phyloP scores from a whole-genome alignment of 1,140 invertebrate genomes.

The Brachionus rubens region DNA sequence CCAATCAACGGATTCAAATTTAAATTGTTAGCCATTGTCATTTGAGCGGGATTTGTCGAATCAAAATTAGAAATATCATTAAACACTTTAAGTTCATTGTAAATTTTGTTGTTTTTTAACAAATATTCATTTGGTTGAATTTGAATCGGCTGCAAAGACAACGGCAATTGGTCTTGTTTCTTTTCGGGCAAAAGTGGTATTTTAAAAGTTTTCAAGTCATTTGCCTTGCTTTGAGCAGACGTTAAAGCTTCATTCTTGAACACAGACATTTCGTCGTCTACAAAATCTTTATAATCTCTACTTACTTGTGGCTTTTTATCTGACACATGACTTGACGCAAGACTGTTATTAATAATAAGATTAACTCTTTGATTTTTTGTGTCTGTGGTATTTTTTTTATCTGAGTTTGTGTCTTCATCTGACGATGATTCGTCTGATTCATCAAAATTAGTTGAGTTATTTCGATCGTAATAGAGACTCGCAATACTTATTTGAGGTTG shows the following conservation, averaged over 20 bases:
- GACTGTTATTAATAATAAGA: conserved; percentile 21
- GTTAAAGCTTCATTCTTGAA: conserved; percentile 22
- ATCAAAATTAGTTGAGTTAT: not conserved
- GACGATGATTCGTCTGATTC: not conserved
- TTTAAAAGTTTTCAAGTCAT: not conserved
- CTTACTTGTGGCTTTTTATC: not conserved
- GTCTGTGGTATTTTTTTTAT: not conserved
- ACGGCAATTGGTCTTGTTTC: not conserved
- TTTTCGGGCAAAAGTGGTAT: not conserved
- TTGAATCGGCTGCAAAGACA: not conserved
- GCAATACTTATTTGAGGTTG: conserved; percentile 8
- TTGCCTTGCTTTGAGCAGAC: not conserved
- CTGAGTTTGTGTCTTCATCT: not conserved
- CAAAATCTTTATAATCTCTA: not conserved
- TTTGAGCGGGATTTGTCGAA: not conserved
- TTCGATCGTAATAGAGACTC: not conserved
- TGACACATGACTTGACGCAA: not conserved
- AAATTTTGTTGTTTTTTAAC: conserved; percentile 31
- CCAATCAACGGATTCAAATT: not conserved
- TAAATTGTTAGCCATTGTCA: too few relatives aligned
- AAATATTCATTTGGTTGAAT: conserved; percentile 13
- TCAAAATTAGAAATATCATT: conserved; percentile 4
- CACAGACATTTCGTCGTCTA: not conserved
- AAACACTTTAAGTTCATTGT: conserved; percentile 41
- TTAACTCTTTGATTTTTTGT: not conserved